Base-by-base conservation (phyloP, 2,113 vertebrate genomes). In the Mormoops blainvillei region DNA sequence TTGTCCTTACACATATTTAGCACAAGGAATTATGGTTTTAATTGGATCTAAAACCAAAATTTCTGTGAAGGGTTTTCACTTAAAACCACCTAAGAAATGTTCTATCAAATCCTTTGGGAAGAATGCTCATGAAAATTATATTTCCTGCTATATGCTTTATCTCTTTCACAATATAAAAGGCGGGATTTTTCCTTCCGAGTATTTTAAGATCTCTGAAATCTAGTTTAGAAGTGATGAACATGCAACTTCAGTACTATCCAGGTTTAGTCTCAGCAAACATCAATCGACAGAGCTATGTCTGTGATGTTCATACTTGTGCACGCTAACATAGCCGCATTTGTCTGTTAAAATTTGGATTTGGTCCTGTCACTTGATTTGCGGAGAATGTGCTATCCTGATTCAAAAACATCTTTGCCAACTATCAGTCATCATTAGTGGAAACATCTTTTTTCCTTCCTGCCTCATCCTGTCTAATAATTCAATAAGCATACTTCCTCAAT, bases 211-310 rank as follows among this genome's bases (percentile, higher is more conserved):
- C 89, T 96, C 80, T 96, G 85, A 94, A 84, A 94, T 95, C 90
- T 89, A 84, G 87, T 94, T 97, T 82, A 82, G 92, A 96, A 96
- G 81, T 96, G 92, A 96, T 86, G 83, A 97, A 95, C 13, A 9
- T 70, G 36, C 71, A 94, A 48, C 74, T 94, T 85, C 61, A 80
- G 81, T 65, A 87, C 93, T 90, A 93, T 94, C 83, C 92, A 90
- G 68, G 58, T 95, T 95, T 95, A 86, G 70, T 83, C 68, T 8
- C 74, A 80, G 61, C 26, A 77, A 84, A 73, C 43, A 93, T 92
- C 78, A 92, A 36, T 83, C 85, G 96, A 77, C 78, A 61, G 95
- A 97, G 82, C 20, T 43, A 28, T 26, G 50, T 67, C 48, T 58
- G n/a, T 52, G 78, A 48, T 70, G 67, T 68, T 94, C 94, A 68